Conservation (phyloP, 2,888 invertebrate genomes). For the Callyntrura guangdongensis region DNA sequence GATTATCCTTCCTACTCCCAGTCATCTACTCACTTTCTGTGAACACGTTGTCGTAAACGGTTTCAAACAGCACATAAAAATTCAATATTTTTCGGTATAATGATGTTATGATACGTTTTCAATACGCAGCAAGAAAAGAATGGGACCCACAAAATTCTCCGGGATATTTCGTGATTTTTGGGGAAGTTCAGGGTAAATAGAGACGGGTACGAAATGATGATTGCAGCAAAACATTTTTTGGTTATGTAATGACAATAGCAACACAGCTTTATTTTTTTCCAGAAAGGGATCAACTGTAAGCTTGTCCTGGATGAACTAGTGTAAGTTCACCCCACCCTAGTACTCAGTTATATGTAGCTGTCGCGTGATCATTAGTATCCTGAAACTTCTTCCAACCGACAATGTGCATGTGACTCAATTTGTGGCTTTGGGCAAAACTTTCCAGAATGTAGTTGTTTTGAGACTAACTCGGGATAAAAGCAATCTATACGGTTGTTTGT, state of each 20-base stretch:
- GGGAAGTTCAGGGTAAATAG: background rate
- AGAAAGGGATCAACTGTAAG: slow-evolving; percentile 16
- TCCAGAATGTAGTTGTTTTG: background rate
- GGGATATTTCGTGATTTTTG: slow-evolving; percentile 14
- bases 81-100: slow-evolving; percentile 15
- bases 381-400: slow-evolving; percentile 35
- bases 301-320: background rate
- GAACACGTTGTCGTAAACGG: background rate
- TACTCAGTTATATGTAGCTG: slow-evolving; percentile 20
- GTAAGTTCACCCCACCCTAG: background rate
- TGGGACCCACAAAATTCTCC: background rate
- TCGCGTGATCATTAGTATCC: slow-evolving; percentile 43
- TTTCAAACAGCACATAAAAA: background rate
- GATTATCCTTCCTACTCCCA: slow-evolving; percentile 46
- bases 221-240: background rate
- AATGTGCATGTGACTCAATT: slow-evolving; percentile 47
- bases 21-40: background rate
- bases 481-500: background rate
- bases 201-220: background rate
- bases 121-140: background rate
- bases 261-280: slow-evolving; percentile 17
- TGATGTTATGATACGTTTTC: slow-evolving; percentile 20
- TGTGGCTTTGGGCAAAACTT: slow-evolving; percentile 54
- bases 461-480: too few species aligned
- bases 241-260: slow-evolving; percentile 17